Evolutionary conservation across 1,140 invertebrate genomes (phyloP).

Genomic region (Pseudomyrmex flavicornis): DNA sequence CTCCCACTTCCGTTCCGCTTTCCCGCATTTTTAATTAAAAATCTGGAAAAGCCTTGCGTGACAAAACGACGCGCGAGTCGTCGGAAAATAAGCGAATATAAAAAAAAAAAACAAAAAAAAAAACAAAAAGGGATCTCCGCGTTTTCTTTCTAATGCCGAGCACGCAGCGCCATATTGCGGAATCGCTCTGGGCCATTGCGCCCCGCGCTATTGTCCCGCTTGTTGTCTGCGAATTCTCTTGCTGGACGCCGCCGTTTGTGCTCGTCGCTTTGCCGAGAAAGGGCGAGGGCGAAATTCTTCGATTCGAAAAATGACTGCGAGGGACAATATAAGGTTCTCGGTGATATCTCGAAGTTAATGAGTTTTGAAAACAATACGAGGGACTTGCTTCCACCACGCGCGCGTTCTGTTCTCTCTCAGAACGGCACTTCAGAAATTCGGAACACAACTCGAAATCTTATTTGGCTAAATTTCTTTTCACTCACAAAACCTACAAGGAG

Average conservation of each 20-base stretch:
- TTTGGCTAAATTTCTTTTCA: no score
- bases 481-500: no score
- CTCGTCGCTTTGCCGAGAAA: neutral
- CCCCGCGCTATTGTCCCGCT: slow-evolving; percentile 29
- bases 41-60: slow-evolving; percentile 38
- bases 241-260: neutral
- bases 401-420: no score
- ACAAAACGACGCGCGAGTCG: slow-evolving; percentile 30
- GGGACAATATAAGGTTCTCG: neutral
- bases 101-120: slow-evolving; percentile 17
- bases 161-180: slow-evolving; percentile 31
- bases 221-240: slow-evolving; percentile 14
- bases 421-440: no score
- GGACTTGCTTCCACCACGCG: no score
- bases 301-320: neutral
- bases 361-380: neutral
- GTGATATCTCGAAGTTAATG: neutral
- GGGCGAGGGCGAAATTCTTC: neutral
- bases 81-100: slow-evolving; percentile 49
- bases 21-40: slow-evolving; percentile 57
- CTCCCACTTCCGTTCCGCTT: neutral
- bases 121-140: no score
- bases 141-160: slow-evolving; percentile 31
- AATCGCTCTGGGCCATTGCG: slow-evolving; percentile 11
- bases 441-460: no score